phyloP scores from a whole-genome alignment of 2,888 invertebrate genomes.

The Andrena bucephala region DNA sequence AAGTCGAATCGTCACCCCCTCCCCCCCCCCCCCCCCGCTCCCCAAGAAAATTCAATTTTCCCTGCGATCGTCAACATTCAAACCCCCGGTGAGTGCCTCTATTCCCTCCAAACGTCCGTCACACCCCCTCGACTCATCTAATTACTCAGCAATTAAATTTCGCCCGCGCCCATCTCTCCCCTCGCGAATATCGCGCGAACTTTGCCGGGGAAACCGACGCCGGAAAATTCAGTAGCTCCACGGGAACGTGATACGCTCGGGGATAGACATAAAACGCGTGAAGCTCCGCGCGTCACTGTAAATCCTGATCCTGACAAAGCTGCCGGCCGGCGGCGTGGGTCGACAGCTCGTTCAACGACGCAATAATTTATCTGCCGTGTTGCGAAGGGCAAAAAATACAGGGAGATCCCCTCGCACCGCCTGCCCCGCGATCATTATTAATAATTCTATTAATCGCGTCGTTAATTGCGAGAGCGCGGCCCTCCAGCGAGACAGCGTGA shows the following conservation, averaged over 20 bases:
- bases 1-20: too few species aligned
- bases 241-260: not conserved
- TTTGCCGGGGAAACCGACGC: too few species aligned
- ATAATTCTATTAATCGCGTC: not conserved
- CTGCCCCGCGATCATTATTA: not conserved
- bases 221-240: not conserved
- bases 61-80: too few species aligned
- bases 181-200: not conserved
- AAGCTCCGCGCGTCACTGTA: not conserved
- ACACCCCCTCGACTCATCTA: too few species aligned
- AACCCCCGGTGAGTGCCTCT: too few species aligned
- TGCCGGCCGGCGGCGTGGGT: not conserved
- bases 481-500: not conserved
- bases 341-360: not conserved
- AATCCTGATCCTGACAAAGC: slow-evolving; percentile 20
- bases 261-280: not conserved
- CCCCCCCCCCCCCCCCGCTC: too few species aligned
- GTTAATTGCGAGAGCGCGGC: not conserved
- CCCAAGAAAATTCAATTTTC: too few species aligned
- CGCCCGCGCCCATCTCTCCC: too few species aligned
- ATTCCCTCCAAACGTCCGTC: too few species aligned
- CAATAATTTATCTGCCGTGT: slow-evolving; percentile 7
- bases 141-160: too few species aligned
- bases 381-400: not conserved
- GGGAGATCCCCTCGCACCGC: too few species aligned